Conservation (phyloP, 2,888 invertebrate species). For the Endotricha flammealis region DNA sequence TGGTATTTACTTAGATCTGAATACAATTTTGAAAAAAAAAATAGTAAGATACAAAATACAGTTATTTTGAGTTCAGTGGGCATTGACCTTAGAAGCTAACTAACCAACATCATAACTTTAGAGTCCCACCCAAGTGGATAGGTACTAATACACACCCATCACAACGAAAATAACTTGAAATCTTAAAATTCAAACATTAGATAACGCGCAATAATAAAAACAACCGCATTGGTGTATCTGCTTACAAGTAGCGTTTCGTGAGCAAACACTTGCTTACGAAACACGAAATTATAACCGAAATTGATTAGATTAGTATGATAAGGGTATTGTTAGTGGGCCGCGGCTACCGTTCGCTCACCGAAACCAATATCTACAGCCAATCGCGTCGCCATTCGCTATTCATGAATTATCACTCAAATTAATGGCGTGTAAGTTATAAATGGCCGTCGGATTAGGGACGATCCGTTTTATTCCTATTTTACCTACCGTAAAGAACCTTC, state of each 20-base stretch:
- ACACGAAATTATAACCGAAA: constrained; percentile 25
- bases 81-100: too few relatives aligned
- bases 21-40: too few relatives aligned
- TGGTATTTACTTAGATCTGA: too few relatives aligned
- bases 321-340: constrained; percentile 28
- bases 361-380: constrained; percentile 62
- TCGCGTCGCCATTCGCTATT: constrained; percentile 59
- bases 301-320: constrained; percentile 48
- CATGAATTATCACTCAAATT: constrained; percentile 75
- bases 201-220: constrained; percentile 1
- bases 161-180: not conserved
- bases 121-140: too few relatives aligned
- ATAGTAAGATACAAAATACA: too few relatives aligned
- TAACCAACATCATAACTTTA: too few relatives aligned
- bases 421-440: constrained; percentile 78
- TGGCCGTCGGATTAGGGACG: constrained; percentile 71
- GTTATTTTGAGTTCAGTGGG: too few relatives aligned
- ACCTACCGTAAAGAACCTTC: constrained; percentile 75
- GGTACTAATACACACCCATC: too few relatives aligned
- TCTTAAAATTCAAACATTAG: not conserved
- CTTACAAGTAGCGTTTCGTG: constrained; percentile 2
- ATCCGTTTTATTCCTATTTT: constrained; percentile 77
- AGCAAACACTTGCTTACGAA: constrained; percentile 10
- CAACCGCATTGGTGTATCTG: constrained; percentile 3
- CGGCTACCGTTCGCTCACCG: constrained; percentile 43